Evolutionary conservation across 1,140 invertebrate genomes (phyloP), one percentile per base, ranked within the genome.

Genomic region (Littorina saxatilis): DNA sequence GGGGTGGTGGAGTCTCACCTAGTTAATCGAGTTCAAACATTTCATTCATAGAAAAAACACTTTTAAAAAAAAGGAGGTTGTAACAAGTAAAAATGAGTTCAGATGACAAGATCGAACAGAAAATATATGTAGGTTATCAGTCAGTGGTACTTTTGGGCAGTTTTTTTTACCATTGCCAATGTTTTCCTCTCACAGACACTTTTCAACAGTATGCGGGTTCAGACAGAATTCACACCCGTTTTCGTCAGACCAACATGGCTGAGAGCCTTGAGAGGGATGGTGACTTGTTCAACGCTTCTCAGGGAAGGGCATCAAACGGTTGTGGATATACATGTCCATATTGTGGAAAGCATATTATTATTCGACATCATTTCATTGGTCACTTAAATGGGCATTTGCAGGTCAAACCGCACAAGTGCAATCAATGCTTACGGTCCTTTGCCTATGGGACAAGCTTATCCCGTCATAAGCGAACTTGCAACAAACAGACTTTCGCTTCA

Each of bases 401-500:
- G 4, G 39, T 78, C 17, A 78, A 63, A 29, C 75, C 75, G n/a
- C 58, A 58, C 43, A 32, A 39, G 58, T 78, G 75, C 66, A 63
- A 40, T 5, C 32, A 27, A 13, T 78, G 75, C 55, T 43, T n/a
- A 1, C 37, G 23, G 58, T 40, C 55, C 66, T 78, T 78, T 78
- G 75, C 75, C 4, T 78, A 78, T 78, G 75, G 55, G 27, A 78
- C 75, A 17, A 78, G 75, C 58, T 35, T 78, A 15, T 78, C 75
- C 13, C 55, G 75, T 7, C 75, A 78, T 29, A 78, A 43, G 29
- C 20, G 75, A 63, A 58, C 58, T n/a, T 78, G 75, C 29, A 37
- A 37, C 29, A 39, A 39, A 23, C 35, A 15, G 23, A 35, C 15
- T 27, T 27, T 11, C 17, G 13, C 5, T 63, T 11, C 27, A n/a